phyloP scores from a whole-genome alignment of 2,113 vertebrate species.

The Oncorhynchus keta region DNA sequence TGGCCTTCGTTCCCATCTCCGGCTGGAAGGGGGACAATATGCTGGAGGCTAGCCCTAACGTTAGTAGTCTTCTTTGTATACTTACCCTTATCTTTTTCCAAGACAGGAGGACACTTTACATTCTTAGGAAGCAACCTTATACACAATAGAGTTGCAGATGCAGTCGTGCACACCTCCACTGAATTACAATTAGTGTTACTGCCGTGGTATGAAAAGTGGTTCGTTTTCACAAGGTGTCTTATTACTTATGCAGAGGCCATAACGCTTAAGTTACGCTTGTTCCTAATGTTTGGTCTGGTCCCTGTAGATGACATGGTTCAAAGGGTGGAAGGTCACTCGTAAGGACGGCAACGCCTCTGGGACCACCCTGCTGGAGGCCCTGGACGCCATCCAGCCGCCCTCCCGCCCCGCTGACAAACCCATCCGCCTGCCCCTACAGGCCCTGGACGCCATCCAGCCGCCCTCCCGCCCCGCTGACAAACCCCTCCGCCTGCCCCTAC shows the following conservation, averaged over 20 bases:
- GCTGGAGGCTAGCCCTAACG: constrained; percentile 91
- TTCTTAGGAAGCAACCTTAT: not conserved
- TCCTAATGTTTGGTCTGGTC: no score
- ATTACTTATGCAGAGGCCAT: no score
- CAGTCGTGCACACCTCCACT: no score
- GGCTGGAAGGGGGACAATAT: constrained; percentile 97
- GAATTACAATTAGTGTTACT: no score
- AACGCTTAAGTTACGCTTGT: no score
- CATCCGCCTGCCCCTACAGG: constrained; percentile 90
- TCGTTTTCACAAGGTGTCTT: no score
- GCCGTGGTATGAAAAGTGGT: no score
- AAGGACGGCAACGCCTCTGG: constrained; percentile 88
- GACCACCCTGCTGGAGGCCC: constrained; percentile 86
- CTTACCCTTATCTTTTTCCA: not conserved
- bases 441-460: no score
- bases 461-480: no score
- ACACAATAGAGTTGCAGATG: not conserved
- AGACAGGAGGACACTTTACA: not conserved
- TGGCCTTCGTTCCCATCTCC: constrained; percentile 91
- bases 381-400: constrained; percentile 90
- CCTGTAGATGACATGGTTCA: constrained; percentile 91
- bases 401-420: constrained; percentile 89
- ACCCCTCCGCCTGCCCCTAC: no score
- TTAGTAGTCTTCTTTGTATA: constrained; percentile 65
- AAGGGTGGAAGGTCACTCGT: constrained; percentile 90